Evolutionary conservation across 1,140 invertebrate species (phyloP).

Genomic region (Drosophila pseudoananassae): DNA sequence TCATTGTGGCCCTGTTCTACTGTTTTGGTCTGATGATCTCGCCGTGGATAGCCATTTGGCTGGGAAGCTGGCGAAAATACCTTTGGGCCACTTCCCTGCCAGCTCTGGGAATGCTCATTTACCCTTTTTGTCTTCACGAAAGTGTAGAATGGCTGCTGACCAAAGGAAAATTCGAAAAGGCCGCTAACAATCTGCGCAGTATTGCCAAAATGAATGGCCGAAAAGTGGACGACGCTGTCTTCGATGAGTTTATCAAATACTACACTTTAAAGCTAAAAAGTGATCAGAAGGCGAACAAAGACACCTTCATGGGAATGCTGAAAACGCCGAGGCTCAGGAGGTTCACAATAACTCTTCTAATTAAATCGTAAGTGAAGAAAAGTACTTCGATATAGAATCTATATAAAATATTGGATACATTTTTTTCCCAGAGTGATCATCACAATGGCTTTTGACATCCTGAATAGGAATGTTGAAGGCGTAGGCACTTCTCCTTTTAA

Average conservation of each 20-base stretch:
- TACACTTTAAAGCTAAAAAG: conserved; percentile 62
- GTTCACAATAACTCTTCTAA: conserved; percentile 85
- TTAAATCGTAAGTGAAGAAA: conserved; percentile 85
- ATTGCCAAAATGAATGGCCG: conserved; percentile 86
- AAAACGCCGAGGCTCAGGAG: conserved; percentile 85
- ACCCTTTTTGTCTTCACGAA: conserved; percentile 86
- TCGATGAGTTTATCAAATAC: conserved; percentile 79
- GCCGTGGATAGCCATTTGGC: conserved; percentile 86
- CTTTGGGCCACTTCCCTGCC: conserved; percentile 85
- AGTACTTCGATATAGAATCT: background rate
- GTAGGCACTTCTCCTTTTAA: conserved; percentile 86
- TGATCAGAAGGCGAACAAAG: conserved; percentile 38
- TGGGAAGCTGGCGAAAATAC: conserved; percentile 85
- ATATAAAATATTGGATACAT: background rate
- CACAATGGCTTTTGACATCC: conserved; percentile 87
- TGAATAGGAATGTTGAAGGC: conserved; percentile 86
- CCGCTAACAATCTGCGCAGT: conserved; percentile 85
- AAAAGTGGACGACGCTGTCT: conserved; percentile 83
- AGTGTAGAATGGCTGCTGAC: conserved; percentile 87
- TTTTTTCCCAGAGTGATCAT: conserved; percentile 85
- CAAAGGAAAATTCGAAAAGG: conserved; percentile 85
- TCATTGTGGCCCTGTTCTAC: conserved; percentile 86
- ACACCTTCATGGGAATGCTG: conserved; percentile 85
- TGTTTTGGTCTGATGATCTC: conserved; percentile 85
- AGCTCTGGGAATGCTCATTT: conserved; percentile 84